These are phyloP conservation scores for Gallirallus australis DNA, from an alignment of 2,797 vertebrate genomes.

Conservation along the genomic window DNA sequence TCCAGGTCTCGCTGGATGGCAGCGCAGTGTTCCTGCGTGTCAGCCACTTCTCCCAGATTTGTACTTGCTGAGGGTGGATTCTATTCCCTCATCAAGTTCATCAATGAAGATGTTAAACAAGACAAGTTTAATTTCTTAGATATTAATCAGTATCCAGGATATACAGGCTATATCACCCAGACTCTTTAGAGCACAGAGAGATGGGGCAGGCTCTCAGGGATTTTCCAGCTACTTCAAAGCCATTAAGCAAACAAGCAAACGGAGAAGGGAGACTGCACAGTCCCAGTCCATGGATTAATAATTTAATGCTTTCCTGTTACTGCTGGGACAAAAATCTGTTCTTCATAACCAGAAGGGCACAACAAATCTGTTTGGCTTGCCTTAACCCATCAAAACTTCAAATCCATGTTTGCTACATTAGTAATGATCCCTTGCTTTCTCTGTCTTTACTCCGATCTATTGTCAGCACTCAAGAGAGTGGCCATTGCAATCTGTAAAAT, in stretches of 20 bases:
- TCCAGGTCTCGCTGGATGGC: too few species aligned
- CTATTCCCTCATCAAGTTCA: too few species aligned
- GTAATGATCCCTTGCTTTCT: background rate
- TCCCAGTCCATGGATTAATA: background rate
- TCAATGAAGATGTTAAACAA: too few species aligned
- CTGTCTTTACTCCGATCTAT: background rate
- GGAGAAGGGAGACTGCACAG: background rate
- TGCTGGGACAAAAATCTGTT: background rate
- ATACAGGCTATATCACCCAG: background rate
- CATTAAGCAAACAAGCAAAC: background rate
- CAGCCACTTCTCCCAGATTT: too few species aligned
- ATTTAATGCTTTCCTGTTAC: background rate
- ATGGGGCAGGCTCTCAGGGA: background rate
- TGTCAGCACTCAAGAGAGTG: rapidly evolving
- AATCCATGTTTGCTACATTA: background rate
- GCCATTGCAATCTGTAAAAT: background rate
- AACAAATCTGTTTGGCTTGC: background rate
- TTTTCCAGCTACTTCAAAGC: background rate
- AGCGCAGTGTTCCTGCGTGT: too few species aligned
- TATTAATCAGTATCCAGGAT: background rate
- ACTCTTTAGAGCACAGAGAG: background rate
- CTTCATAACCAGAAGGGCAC: background rate
- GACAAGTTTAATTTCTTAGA: background rate
- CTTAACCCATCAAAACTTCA: background rate
- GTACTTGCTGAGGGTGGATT: too few species aligned